Evolutionary conservation across 2,113 vertebrate genomes (phyloP).

Genomic region (Noctilio leporinus): DNA sequence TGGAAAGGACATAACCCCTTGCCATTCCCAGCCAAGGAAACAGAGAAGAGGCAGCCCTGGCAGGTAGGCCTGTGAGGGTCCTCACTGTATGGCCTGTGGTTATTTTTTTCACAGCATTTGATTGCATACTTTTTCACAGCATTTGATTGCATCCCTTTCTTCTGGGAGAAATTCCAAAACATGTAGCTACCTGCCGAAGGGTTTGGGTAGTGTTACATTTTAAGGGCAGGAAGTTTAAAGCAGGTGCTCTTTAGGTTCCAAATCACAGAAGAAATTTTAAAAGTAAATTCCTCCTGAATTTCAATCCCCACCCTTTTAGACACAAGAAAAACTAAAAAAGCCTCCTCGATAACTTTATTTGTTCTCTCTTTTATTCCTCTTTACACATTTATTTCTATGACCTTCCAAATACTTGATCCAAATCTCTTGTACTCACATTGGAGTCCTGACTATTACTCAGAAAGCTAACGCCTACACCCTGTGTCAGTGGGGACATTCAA

Average conservation of each 20-base stretch:
- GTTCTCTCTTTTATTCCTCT: not conserved
- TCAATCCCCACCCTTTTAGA: not conserved
- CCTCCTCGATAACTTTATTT: not conserved
- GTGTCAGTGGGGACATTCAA: not conserved
- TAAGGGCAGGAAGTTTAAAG: slow-evolving; percentile 14
- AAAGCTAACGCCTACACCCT: not conserved
- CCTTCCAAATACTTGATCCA: not conserved
- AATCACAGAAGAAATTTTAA: not conserved
- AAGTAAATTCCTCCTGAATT: not conserved
- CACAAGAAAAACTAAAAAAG: not conserved
- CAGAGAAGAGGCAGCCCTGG: not conserved
- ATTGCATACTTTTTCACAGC: slow-evolving; percentile 62
- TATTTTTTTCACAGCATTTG: slow-evolving; percentile 48
- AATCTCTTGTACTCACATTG: not conserved
- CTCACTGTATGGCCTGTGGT: not conserved
- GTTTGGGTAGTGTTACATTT: not conserved
- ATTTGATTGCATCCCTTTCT: slow-evolving; percentile 71
- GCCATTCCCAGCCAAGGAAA: not conserved
- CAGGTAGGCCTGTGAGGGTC: slow-evolving; percentile 42
- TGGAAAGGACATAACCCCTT: not conserved
- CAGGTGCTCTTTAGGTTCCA: not conserved
- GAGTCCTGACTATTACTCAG: not conserved
- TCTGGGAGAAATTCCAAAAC: slow-evolving; percentile 67
- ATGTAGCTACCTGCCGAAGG: slow-evolving; percentile 61
- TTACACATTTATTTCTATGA: not conserved